These are phyloP conservation scores for Muntiacus muntjak DNA, from an alignment of 2,113 vertebrate species.

Conservation along the genomic window DNA sequence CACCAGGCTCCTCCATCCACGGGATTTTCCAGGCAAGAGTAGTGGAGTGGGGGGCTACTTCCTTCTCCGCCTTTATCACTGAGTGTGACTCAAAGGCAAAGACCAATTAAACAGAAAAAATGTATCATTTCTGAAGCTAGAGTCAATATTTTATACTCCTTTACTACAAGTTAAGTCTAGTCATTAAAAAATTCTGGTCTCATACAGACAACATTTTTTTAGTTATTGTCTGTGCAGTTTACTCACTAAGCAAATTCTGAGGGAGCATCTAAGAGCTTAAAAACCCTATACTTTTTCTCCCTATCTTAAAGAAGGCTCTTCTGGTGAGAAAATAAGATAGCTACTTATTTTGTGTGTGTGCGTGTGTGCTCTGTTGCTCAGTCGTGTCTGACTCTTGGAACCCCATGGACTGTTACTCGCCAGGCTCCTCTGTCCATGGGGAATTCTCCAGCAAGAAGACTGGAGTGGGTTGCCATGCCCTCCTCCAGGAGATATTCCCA, in stretches of 20 bases:
- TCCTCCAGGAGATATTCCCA: not conserved
- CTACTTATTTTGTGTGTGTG: not conserved
- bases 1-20: too few species aligned
- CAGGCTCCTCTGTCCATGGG: not conserved
- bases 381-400: not conserved
- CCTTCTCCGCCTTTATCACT: not conserved
- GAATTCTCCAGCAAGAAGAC: not conserved
- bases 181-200: not conserved
- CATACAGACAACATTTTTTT: not conserved
- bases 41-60: too few species aligned
- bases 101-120: constrained; percentile 9
- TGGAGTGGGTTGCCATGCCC: not conserved
- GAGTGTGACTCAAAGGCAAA: constrained; percentile 21
- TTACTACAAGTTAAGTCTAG: not conserved
- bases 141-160: constrained; percentile 22
- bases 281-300: not conserved
- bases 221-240: not conserved
- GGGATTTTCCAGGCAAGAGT: too few species aligned
- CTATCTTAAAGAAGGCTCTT: not conserved
- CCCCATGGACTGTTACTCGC: not conserved
- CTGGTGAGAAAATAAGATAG: not conserved
- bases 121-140: not conserved
- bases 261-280: not conserved
- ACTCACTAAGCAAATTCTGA: constrained; percentile 7
- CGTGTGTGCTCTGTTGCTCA: not conserved